These are phyloP conservation scores for Sebastolobus alascanus DNA, from an alignment of 2,797 vertebrate species.

Conservation along the genomic window DNA sequence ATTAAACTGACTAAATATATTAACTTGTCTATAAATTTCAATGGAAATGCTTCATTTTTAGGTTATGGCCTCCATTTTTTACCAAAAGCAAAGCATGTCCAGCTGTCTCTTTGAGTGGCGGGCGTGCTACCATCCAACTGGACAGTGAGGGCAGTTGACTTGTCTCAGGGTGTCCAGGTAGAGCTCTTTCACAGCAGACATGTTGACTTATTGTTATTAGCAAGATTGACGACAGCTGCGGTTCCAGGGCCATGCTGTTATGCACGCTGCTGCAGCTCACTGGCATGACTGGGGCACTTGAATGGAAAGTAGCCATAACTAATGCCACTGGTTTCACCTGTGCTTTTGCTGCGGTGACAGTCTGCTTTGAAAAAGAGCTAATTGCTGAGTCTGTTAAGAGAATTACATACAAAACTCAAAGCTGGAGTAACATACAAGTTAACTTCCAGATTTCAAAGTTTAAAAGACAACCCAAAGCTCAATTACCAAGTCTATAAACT, in stretches of 20 bases:
- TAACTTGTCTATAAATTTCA: rapidly evolving
- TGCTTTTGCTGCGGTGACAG: not conserved
- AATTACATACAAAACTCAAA: not conserved
- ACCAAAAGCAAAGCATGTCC: not conserved
- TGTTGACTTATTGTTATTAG: not conserved
- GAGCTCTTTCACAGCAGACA: not conserved
- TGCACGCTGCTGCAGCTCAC: not conserved
- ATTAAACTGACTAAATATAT: not conserved
- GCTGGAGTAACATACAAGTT: not conserved
- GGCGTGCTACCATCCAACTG: not conserved
- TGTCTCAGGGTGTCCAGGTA: not conserved
- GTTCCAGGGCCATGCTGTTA: not conserved
- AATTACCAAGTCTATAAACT: slow-evolving; percentile 32
- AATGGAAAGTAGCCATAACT: not conserved
- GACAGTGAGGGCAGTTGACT: not conserved
- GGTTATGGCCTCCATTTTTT: not conserved
- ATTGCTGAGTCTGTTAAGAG: not conserved
- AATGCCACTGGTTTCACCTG: not conserved
- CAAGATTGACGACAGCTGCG: not conserved
- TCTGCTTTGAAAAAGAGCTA: not conserved
- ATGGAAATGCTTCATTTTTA: not conserved
- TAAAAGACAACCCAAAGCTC: slow-evolving; percentile 7
- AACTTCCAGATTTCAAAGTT: slow-evolving; percentile 2
- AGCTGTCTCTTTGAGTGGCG: not conserved
- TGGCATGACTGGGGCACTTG: not conserved